Conservation (phyloP, 2,888 invertebrate species). For the Agrochola macilenta region DNA sequence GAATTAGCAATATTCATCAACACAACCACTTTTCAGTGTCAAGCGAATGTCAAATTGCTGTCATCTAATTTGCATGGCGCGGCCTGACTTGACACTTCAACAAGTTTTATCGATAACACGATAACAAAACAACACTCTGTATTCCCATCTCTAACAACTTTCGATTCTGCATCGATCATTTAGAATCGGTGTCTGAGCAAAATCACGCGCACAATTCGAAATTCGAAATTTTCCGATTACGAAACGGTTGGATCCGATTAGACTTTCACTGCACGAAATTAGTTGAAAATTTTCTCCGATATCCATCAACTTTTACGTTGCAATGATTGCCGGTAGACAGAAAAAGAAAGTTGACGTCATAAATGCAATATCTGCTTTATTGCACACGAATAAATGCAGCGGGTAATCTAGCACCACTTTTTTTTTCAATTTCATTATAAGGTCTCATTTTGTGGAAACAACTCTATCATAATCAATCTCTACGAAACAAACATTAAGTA, state of each 20-base stretch:
- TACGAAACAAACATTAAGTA: neutral
- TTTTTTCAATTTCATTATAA: neutral
- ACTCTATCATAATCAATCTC: neutral
- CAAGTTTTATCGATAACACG: conserved; percentile 38
- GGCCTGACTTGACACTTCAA: conserved; percentile 37
- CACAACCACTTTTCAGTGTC: conserved; percentile 33
- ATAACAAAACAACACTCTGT: conserved; percentile 37
- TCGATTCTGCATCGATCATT: conserved; percentile 55
- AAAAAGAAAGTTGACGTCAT: conserved; percentile 56
- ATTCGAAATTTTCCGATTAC: conserved; percentile 62
- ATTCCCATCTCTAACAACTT: conserved; percentile 51
- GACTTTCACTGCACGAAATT: conserved; percentile 65
- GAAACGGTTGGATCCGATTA: conserved; percentile 58
- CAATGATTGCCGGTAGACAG: conserved; percentile 46
- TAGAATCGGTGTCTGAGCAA: conserved; percentile 45
- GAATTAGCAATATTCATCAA: conserved; percentile 28
- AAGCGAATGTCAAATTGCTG: conserved; percentile 32
- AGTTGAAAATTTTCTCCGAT: conserved; percentile 59
- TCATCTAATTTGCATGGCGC: conserved; percentile 37
- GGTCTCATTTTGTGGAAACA: no score
- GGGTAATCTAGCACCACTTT: neutral
- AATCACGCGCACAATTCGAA: conserved; percentile 61
- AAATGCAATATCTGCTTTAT: conserved; percentile 46
- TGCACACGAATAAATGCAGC: conserved; percentile 29
- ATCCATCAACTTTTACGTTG: conserved; percentile 51